Evolutionary conservation across 2,113 vertebrate genomes (phyloP).

Genomic region (Prinia subflava): DNA sequence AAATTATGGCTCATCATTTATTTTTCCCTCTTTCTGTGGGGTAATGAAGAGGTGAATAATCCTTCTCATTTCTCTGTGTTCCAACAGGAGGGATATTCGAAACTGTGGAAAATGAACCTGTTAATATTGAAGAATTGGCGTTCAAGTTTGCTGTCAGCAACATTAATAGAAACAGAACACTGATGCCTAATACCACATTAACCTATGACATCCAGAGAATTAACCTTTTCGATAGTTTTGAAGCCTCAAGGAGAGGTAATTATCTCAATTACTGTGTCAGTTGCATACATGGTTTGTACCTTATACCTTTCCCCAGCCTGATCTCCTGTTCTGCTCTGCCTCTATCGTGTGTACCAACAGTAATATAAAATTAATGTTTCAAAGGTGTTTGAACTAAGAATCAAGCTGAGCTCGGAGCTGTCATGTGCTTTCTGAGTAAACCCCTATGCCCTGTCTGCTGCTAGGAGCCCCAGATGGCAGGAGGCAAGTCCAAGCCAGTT

Average conservation of each 20-base stretch:
- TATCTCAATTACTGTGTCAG: conserved; percentile 16
- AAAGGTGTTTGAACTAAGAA: background rate
- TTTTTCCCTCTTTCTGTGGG: background rate
- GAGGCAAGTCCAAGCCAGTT: background rate
- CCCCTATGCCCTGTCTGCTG: background rate
- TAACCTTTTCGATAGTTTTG: conserved; percentile 97
- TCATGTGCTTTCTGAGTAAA: background rate
- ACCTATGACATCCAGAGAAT: conserved; percentile 99
- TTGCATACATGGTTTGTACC: background rate
- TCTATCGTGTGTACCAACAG: background rate
- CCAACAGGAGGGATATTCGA: conserved; percentile 96
- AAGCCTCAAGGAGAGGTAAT: conserved; percentile 94
- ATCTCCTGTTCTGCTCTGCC: background rate
- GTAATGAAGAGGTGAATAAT: background rate
- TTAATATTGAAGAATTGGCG: conserved; percentile 94
- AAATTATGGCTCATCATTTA: accelerated
- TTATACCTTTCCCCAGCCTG: background rate
- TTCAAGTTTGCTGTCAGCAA: conserved; percentile 98
- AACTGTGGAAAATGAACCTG: conserved; percentile 93
- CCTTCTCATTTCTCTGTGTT: conserved; percentile 52
- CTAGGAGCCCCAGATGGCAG: conserved; percentile 26
- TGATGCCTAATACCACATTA: conserved; percentile 98
- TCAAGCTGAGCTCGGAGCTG: background rate
- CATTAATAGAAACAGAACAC: conserved; percentile 94
- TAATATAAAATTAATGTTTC: background rate